A percentile compares a stretch with the other conserved stretches of the same genome.
Evolutionary conservation across 2,797 vertebrate species (phyloP).

Genomic region (Vultur gryphus): DNA sequence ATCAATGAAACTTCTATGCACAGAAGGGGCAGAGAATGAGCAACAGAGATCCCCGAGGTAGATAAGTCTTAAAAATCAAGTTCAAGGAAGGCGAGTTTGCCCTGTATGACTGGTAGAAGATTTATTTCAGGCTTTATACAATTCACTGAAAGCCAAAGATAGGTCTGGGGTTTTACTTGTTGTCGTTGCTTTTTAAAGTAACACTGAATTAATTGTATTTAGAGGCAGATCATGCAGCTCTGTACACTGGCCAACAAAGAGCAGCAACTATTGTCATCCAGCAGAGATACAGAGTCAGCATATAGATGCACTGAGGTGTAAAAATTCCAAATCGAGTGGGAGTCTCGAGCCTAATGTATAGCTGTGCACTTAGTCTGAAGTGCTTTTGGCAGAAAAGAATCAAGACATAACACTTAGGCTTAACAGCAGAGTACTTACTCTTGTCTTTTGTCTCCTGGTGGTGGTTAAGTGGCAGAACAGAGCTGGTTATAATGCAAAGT

Average conservation of each 20-base stretch:
- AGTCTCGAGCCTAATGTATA: neutral
- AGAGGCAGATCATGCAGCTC: neutral
- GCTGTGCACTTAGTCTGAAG: constrained; percentile 12
- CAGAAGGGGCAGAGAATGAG: neutral
- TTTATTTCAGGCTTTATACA: neutral
- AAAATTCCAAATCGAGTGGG: neutral
- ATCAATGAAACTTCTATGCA: constrained; percentile 8
- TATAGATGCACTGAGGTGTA: neutral
- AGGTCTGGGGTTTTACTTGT: neutral
- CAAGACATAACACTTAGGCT: constrained; percentile 25
- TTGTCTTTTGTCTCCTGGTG: constrained; percentile 12
- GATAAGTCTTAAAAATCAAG: constrained; percentile 26
- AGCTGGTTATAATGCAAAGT: constrained; percentile 28
- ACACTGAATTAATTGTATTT: neutral
- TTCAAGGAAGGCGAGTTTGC: constrained; percentile 29
- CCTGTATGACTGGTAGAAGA: neutral
- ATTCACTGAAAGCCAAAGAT: neutral
- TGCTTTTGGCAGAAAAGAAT: constrained; percentile 23
- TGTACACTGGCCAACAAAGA: neutral
- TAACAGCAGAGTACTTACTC: constrained; percentile 28
- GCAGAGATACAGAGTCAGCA: neutral
- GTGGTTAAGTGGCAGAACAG: constrained; percentile 8
- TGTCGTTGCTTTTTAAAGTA: neutral
- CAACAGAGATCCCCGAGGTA: neutral
- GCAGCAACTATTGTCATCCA: neutral